These are phyloP conservation scores for Listronotus oregonensis DNA, from an alignment of 1,140 invertebrate genomes.

Conservation along the genomic window DNA sequence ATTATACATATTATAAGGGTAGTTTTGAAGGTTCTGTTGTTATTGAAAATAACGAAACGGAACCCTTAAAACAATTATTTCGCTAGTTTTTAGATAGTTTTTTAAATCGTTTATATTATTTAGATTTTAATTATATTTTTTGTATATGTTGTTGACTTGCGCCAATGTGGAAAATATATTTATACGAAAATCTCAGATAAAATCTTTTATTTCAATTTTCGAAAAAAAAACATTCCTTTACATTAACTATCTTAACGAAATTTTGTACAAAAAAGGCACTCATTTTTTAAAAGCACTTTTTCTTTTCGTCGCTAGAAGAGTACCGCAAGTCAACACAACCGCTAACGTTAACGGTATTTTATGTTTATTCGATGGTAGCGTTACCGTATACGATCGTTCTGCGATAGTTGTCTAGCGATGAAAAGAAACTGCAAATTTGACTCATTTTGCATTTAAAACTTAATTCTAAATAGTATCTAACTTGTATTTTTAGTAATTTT, in stretches of 20 bases:
- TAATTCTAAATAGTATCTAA: constrained; percentile 39
- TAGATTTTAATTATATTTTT: constrained; percentile 50
- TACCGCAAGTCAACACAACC: neutral
- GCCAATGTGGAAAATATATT: constrained; percentile 57
- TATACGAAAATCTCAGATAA: constrained; percentile 49
- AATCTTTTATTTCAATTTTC: constrained; percentile 37
- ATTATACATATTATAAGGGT: constrained; percentile 1
- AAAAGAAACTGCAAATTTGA: constrained; percentile 23
- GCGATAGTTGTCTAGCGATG: constrained; percentile 16
- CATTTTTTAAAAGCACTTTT: constrained; percentile 14
- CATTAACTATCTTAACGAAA: too few species aligned
- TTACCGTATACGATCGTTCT: too few species aligned
- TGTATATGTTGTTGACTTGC: constrained; percentile 56
- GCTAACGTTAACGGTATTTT: too few species aligned
- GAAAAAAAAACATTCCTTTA: neutral
- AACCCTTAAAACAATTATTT: constrained; percentile 9
- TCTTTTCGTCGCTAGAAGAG: neutral
- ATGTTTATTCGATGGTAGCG: neutral
- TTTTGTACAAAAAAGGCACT: constrained; percentile 18
- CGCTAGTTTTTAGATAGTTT: constrained; percentile 19
- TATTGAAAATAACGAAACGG: neutral
- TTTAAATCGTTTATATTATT: constrained; percentile 47
- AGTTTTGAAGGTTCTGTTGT: constrained; percentile 1
- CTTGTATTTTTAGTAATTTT: constrained; percentile 36
- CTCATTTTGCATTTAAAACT: constrained; percentile 15